These are phyloP conservation scores for Tridacna gigas DNA, from an alignment of 2,888 invertebrate species.

Conservation along the genomic window DNA sequence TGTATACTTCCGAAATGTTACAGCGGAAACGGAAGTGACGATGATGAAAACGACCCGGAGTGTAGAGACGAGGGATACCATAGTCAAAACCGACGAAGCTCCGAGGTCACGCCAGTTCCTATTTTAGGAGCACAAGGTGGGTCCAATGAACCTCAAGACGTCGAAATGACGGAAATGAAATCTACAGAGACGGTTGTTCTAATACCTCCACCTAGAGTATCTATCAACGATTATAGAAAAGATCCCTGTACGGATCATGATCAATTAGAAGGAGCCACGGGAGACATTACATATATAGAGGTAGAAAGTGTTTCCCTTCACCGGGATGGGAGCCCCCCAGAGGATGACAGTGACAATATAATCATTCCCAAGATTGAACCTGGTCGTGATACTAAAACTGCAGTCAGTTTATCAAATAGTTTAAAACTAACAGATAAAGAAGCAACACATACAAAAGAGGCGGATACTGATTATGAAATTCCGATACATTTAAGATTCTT, in stretches of 20 bases:
- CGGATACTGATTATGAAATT: conserved; percentile 12
- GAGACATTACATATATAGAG: conserved; percentile 62
- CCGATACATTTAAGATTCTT: conserved; percentile 1
- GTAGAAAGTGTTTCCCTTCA: conserved; percentile 58
- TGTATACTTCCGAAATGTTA: conserved; percentile 62
- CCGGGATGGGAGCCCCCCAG: conserved; percentile 20
- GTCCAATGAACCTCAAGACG: conserved; percentile 26
- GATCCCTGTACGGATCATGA: conserved; percentile 41
- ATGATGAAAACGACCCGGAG: conserved; percentile 43
- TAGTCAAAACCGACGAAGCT: conserved; percentile 62
- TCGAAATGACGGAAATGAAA: conserved; percentile 63
- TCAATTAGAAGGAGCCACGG: conserved; percentile 12
- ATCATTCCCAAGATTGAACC: conserved; percentile 18
- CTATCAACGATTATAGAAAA: conserved; percentile 53
- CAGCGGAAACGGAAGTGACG: conserved; percentile 57
- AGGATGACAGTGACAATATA: conserved; percentile 4
- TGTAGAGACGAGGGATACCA: conserved; percentile 61
- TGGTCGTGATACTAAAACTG: conserved; percentile 8
- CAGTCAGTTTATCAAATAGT: conserved; percentile 3
- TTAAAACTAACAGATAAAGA: conserved; percentile 12
- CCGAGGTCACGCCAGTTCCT: conserved; percentile 32
- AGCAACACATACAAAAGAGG: background rate
- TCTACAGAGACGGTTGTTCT: conserved; percentile 51
- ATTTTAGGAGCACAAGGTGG: conserved; percentile 37
- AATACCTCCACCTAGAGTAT: conserved; percentile 51